Conservation (phyloP, 2,113 vertebrate species). For the Montifringilla adamsi region DNA sequence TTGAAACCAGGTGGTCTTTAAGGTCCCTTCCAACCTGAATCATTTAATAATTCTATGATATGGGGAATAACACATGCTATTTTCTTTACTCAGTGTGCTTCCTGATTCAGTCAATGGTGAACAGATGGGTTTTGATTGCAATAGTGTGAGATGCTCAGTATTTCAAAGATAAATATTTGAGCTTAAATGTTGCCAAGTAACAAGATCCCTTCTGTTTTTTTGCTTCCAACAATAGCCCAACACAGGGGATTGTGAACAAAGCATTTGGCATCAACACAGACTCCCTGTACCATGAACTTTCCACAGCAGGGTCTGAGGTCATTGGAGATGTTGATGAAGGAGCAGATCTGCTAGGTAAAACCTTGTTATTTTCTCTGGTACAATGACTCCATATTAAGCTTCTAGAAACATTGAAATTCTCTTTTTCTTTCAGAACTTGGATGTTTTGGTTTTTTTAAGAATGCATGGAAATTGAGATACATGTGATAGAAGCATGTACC, state of each 20-base stretch:
- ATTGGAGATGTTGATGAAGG: conserved; percentile 98
- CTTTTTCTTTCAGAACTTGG: neutral
- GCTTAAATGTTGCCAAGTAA: neutral
- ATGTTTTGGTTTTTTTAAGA: neutral
- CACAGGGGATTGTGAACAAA: conserved; percentile 97
- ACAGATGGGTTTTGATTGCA: neutral
- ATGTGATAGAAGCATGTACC: neutral
- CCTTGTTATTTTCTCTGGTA: neutral
- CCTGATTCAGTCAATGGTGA: neutral
- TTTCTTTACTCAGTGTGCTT: neutral
- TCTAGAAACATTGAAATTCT: neutral
- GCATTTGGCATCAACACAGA: conserved; percentile 99
- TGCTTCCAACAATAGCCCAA: conserved; percentile 79
- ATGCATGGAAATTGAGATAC: neutral
- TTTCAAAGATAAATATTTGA: neutral
- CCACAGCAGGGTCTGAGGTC: conserved; percentile 93
- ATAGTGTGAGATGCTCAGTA: neutral
- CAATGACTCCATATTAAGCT: neutral
- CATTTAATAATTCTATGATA: neutral
- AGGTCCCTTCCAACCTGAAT: neutral
- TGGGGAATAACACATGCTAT: neutral
- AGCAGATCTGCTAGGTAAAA: conserved; percentile 93
- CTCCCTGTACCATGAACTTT: conserved; percentile 95
- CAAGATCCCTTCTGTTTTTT: neutral
- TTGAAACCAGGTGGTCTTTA: neutral